Base-by-base conservation (phyloP, 2,113 vertebrate genomes). In the Perca flavescens region DNA sequence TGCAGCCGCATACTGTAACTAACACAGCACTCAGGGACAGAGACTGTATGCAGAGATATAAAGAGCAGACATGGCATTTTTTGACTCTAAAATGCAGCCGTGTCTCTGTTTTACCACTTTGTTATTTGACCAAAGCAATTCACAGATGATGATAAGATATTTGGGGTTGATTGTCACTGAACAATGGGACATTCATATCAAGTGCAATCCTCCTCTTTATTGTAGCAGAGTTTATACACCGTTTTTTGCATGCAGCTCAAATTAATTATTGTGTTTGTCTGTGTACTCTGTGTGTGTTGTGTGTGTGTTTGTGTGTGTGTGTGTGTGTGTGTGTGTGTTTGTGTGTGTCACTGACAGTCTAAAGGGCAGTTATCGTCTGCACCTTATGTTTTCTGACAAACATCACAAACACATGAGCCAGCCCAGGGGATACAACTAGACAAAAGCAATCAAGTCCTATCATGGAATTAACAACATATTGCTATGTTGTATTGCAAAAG, bases 361-460 rank as follows among this genome's bases (percentile, higher is more conserved):
- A 34, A 69, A 64, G 77, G 60, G 54, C 87, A 91, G 74, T 89
- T 94, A 91, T 71, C 57, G 17, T 79, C 49, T 71, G 16, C 71
- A 70, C 82, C 78, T 49, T 82, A 73, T 84, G 80, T 87, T 91
- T 89, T 72, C 62, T 84, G 72, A 80, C 71, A 77, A 88, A 90
- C 75, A 82, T 25, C 52, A 70, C 71, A 87, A 88, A 91, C 77
- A 88, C 79, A 84, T 12, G 7, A 78, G 28, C 46, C 21, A 22
- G 43, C 91, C 88, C 85, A 78, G 53, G 89, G 92, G 92, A 90
- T 28, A 76, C 61, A 86, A 82, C 52, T 40, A 93, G 81, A 93
- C 91, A 93, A 93, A 92, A 90, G 88, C 91, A 94, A 94, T 94
- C 88, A 93, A 87, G 80, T 74, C 82, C 70, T 75, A 90, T 92